phyloP scores from a whole-genome alignment of 2,113 vertebrate genomes.

The Eptesicus fuscus region DNA sequence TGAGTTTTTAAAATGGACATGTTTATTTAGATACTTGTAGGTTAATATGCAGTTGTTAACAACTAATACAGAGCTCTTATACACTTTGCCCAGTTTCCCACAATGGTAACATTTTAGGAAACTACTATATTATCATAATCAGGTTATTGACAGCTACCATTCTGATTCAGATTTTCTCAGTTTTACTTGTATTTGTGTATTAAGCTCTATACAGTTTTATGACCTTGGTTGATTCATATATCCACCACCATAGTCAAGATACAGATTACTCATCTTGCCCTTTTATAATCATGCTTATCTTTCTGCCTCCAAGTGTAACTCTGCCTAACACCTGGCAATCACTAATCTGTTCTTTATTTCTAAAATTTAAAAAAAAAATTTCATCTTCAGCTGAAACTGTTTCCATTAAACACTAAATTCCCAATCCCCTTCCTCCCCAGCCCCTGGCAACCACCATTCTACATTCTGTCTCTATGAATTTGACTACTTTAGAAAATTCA shows the following conservation, averaged over 20 bases:
- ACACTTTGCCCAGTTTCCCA: not conserved
- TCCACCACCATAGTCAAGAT: not conserved
- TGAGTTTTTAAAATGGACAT: not conserved
- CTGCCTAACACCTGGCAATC: not conserved
- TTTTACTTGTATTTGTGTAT: not conserved
- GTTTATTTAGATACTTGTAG: not conserved
- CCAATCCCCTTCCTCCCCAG: not conserved
- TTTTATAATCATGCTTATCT: not conserved
- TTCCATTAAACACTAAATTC: not conserved
- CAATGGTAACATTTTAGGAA: not conserved
- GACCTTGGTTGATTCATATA: not conserved
- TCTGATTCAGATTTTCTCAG: not conserved
- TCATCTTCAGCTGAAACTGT: not conserved
- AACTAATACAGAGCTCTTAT: slow-evolving; percentile 11
- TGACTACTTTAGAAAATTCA: not conserved
- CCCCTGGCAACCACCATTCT: not conserved
- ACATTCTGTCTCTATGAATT: not conserved
- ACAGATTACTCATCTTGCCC: not conserved
- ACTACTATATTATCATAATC: not conserved
- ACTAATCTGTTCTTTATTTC: not conserved
- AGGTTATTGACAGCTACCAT: not conserved
- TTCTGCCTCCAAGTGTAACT: not conserved
- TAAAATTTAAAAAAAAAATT: not conserved
- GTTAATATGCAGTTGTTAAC: not conserved
- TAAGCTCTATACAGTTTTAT: not conserved